Conservation (phyloP, 2,113 vertebrate species). For the Rhynchopsitta pachyrhyncha region DNA sequence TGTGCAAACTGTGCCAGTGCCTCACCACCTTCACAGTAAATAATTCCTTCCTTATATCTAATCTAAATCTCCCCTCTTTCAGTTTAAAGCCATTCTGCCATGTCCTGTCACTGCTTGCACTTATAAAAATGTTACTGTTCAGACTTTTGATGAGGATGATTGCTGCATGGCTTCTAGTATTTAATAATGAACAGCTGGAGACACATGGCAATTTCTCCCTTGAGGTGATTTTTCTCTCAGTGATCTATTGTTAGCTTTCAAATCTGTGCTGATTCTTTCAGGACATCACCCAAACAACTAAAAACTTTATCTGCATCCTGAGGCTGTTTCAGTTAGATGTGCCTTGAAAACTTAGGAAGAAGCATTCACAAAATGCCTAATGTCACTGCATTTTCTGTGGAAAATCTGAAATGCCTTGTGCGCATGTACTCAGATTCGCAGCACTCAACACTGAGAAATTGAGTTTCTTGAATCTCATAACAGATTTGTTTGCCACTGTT, state of each 20-base stretch:
- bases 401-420: not conserved
- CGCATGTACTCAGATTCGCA: not conserved
- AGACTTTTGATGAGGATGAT: not conserved
- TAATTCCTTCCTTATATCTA: not conserved
- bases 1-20: not conserved
- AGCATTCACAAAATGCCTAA: not conserved
- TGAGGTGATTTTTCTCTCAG: not conserved
- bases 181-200: not conserved
- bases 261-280: not conserved
- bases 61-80: not conserved
- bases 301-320: not conserved
- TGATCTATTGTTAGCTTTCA: not conserved
- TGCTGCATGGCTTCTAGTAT: not conserved
- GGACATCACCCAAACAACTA: not conserved
- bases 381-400: not conserved
- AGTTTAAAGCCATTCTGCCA: not conserved
- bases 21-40: not conserved
- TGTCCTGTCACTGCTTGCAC: not conserved
- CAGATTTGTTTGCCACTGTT: not conserved
- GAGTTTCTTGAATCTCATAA: not conserved
- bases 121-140: not conserved
- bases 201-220: not conserved
- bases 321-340: not conserved
- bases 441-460: not conserved
- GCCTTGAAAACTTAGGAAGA: not conserved